A percentile compares a stretch with the other conserved stretches of the same genome.
Conservation (phyloP, 2,888 invertebrate genomes). For the Calliopum simillimum region DNA sequence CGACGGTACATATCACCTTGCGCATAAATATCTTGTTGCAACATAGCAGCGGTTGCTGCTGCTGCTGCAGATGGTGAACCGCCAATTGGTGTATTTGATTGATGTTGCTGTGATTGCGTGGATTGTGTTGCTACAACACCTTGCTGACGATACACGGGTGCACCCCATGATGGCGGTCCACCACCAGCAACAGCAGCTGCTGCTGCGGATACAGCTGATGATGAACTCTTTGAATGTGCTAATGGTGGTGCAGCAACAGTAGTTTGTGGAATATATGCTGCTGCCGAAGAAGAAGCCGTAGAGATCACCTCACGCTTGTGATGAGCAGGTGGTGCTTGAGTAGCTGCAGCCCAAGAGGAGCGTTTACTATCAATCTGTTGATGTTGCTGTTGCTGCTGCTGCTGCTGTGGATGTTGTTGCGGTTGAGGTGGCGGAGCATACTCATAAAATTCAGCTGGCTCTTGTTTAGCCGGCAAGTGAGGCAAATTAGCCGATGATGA, state of each 20-base stretch:
- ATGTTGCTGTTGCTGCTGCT: too few species aligned
- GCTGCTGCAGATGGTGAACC: constrained; percentile 61
- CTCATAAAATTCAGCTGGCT: constrained; percentile 66
- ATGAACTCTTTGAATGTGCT: constrained; percentile 67
- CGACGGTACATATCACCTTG: constrained; percentile 74
- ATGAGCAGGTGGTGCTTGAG: constrained; percentile 66
- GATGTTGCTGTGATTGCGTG: constrained; percentile 65
- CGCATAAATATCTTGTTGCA: constrained; percentile 65
- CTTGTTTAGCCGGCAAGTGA: constrained; percentile 67
- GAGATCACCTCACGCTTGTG: constrained; percentile 66
- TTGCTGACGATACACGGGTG: constrained; percentile 65
- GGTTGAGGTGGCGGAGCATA: constrained; percentile 56
- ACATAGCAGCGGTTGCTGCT: constrained; percentile 59
- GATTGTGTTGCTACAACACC: constrained; percentile 38
- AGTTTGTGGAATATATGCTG: constrained; percentile 34
- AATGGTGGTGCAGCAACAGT: constrained; percentile 63
- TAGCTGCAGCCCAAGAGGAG: constrained; percentile 65
- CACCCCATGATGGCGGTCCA: constrained; percentile 65
- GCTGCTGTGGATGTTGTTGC: constrained; percentile 45
- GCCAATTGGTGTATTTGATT: constrained; percentile 66
- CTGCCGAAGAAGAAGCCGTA: constrained; percentile 53
- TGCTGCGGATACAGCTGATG: constrained; percentile 55
- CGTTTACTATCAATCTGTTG: constrained; percentile 61
- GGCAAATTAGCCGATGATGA: constrained; percentile 55
- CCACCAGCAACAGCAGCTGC: constrained; percentile 60